Percentiles rank a stretch among this genome's conserved stretches.
Evolutionary conservation across 35 echinoderm and acorn worm species (phyloP).

Genomic region (Holothuria glaberrima): DNA sequence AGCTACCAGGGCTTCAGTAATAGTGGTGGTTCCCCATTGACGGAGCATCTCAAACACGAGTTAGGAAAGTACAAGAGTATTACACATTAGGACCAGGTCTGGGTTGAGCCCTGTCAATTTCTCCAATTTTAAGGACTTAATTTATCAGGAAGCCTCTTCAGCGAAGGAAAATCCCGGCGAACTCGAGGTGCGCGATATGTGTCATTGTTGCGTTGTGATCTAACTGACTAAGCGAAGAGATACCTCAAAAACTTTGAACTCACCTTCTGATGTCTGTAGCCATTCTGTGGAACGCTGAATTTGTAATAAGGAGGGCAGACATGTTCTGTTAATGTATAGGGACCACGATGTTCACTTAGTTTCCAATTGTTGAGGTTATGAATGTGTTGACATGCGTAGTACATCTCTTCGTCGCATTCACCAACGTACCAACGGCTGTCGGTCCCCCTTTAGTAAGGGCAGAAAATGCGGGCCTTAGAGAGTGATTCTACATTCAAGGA

Average conservation of each 20-base stretch:
- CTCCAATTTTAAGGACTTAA: too few species aligned
- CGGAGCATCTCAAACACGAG: too few species aligned
- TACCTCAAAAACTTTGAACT: neutral
- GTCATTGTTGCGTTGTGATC: too few species aligned
- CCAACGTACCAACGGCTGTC: conserved; percentile 78
- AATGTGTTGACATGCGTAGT: conserved; percentile 78
- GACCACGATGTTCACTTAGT: conserved; percentile 64
- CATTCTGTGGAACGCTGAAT: conserved; percentile 85
- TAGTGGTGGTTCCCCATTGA: too few species aligned
- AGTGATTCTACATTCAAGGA: too few species aligned
- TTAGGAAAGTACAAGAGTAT: too few species aligned
- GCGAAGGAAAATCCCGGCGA: too few species aligned
- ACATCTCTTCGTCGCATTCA: conserved; percentile 52
- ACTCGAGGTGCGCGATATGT: too few species aligned
- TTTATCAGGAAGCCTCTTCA: too few species aligned
- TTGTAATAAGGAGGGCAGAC: conserved; percentile 70
- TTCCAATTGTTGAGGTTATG: conserved; percentile 72
- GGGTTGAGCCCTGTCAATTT: too few species aligned
- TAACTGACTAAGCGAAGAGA: neutral
- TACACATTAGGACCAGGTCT: too few species aligned
- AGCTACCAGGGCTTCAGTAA: too few species aligned
- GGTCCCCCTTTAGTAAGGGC: conserved; percentile 2
- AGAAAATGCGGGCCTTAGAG: neutral
- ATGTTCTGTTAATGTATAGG: conserved; percentile 44
- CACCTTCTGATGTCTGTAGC: conserved; percentile 89